A percentile compares a stretch with the other conserved stretches of the same genome.
These are phyloP conservation scores for Medauroidea extradentata DNA, from an alignment of 1,140 invertebrate genomes.

Conservation along the genomic window DNA sequence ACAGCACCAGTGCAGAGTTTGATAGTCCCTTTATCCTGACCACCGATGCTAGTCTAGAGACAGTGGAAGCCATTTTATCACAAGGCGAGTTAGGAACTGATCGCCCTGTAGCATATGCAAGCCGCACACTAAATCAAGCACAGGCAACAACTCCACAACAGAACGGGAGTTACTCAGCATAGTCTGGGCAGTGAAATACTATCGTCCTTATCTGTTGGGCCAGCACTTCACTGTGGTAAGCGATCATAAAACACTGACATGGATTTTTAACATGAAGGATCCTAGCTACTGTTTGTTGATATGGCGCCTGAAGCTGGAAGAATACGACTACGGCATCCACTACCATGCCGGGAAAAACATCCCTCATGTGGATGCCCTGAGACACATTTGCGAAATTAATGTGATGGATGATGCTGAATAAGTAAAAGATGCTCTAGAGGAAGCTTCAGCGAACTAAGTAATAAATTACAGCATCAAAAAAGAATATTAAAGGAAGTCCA, in stretches of 20 bases:
- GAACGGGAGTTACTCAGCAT: constrained; percentile 36
- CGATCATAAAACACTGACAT: constrained; percentile 20
- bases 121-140: constrained; percentile 7
- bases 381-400: background rate
- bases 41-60: constrained; percentile 9
- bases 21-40: constrained; percentile 12
- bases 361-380: constrained; percentile 38
- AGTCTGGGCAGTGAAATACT: constrained; percentile 9
- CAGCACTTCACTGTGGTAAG: constrained; percentile 30
- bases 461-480: constrained; percentile 1
- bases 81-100: constrained; percentile 8
- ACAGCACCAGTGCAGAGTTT: constrained; percentile 10
- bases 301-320: constrained; percentile 14
- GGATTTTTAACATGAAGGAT: constrained; percentile 20
- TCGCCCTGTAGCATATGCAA: constrained; percentile 9
- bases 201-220: constrained; percentile 36
- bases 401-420: constrained; percentile 12
- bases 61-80: constrained; percentile 7
- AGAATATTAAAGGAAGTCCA: constrained; percentile 31
- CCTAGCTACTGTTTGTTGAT: constrained; percentile 17
- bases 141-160: constrained; percentile 29
- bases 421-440: background rate
- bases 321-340: constrained; percentile 22
- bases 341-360: constrained; percentile 42
- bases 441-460: background rate